A percentile compares a stretch with the other conserved stretches of the same genome.
These are phyloP conservation scores for Notamacropus eugenii DNA, from an alignment of 2,797 vertebrate genomes.

Conservation along the genomic window DNA sequence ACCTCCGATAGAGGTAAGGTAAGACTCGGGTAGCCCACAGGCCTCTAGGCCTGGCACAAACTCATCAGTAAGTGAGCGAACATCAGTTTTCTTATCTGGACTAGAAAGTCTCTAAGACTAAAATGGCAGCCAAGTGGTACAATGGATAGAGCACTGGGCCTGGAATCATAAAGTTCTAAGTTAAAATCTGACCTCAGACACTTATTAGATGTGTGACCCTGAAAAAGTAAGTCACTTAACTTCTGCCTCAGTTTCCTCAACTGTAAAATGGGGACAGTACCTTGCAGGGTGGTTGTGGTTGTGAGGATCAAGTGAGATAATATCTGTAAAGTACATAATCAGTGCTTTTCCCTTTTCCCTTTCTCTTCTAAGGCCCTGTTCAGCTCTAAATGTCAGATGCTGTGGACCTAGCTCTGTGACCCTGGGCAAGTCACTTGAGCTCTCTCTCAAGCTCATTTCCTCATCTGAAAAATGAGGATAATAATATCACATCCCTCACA, in stretches of 20 bases:
- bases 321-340: neutral
- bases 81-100: neutral
- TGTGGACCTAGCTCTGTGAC: neutral
- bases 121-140: neutral
- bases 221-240: neutral
- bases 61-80: neutral
- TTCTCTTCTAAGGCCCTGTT: neutral
- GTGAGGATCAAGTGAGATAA: neutral
- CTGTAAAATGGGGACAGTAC: neutral
- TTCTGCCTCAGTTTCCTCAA: neutral
- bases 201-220: neutral
- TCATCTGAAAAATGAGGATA: neutral
- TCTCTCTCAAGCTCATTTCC: neutral
- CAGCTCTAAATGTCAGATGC: neutral
- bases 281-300: neutral
- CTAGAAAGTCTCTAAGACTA: neutral
- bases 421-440: neutral
- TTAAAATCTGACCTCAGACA: neutral
- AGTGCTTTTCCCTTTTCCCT: neutral
- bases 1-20: no score
- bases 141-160: neutral
- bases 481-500: neutral
- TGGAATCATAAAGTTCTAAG: neutral
- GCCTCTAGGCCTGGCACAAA: no score
- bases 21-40: no score